Evolutionary conservation across 2,113 vertebrate species (phyloP), one percentile per base, ranked within the genome.

Genomic region (Sclerurus mexicanus): DNA sequence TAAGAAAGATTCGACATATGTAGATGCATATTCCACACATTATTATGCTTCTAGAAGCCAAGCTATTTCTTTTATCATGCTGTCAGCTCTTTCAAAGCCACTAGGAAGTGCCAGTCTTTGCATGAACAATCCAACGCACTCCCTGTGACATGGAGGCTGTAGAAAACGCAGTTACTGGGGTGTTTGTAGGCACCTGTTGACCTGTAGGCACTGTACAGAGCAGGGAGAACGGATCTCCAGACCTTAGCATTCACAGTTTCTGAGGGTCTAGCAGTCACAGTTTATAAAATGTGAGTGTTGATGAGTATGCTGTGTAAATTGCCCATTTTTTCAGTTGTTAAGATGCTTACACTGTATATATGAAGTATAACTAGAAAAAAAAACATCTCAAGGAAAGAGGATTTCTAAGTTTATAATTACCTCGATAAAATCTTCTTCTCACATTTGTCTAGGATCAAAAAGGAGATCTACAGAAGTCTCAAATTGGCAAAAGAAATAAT

Each of bases 11-110:
- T 77, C 67, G 83, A 59, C 94, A 95, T 93, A 90, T 93, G 87
- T 60, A 95, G 52, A 94, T 95, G 90, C 82, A 96, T 95, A 96
- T 95, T 95, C 82, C 80, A 63, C 87, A 76, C 42, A 23, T 42
- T 69, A 73, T 95, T 95, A 89, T 69, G 62, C 81, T 91, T 85
- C 71, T 46, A 94, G 81, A 46, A 88, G 42, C 28, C 59, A 88
- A 74, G 86, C 83, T 1, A 74, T 44, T 87, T 90, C 37, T 82
- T 84, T 62, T 90, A 66, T 89, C 60, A 67, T 19, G 4, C 37
- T 95, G 89, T 71, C 78, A 93, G 37, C 33, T 74, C 68, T 93
- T 62, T 75, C 71, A 77, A 90, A 78, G 55, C 85, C 56, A 9
- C 30, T 40, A 69, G 63, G 50, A 95, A 50, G 19, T 4, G 4